These are phyloP conservation scores for Arenaria interpres DNA, from an alignment of 2,113 vertebrate species.

Conservation along the genomic window DNA sequence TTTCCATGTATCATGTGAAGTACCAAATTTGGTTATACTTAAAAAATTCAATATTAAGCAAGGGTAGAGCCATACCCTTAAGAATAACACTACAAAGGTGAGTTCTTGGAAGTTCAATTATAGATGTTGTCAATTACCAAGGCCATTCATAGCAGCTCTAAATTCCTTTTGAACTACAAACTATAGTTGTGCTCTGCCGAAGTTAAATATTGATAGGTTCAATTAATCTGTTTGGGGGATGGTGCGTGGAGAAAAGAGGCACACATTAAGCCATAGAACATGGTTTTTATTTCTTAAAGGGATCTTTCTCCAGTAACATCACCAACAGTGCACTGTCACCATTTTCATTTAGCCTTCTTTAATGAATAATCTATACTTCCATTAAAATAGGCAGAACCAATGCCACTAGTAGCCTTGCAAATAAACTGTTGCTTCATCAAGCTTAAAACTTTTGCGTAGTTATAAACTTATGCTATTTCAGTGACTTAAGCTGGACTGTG, in stretches of 20 bases:
- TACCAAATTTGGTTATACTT: background rate
- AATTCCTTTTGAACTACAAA: background rate
- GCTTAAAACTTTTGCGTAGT: background rate
- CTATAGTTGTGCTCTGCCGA: background rate
- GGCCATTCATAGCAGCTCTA: background rate
- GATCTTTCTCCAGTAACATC: background rate
- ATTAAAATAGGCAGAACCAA: background rate
- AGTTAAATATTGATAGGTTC: background rate
- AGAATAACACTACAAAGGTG: background rate
- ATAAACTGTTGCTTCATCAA: background rate
- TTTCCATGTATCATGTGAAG: background rate
- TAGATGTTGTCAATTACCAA: background rate
- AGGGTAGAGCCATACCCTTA: background rate
- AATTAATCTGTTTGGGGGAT: background rate
- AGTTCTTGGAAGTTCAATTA: background rate
- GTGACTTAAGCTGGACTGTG: background rate
- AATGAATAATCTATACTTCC: background rate
- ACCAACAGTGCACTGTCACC: background rate
- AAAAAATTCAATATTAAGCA: background rate
- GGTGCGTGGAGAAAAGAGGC: fast-evolving
- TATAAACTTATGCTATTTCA: background rate
- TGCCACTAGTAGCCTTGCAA: background rate
- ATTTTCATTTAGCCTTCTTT: background rate
- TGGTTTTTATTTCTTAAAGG: background rate
- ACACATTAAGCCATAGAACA: background rate